Conservation (phyloP, 1,140 invertebrate species). For the Drosophila grimshawi region DNA sequence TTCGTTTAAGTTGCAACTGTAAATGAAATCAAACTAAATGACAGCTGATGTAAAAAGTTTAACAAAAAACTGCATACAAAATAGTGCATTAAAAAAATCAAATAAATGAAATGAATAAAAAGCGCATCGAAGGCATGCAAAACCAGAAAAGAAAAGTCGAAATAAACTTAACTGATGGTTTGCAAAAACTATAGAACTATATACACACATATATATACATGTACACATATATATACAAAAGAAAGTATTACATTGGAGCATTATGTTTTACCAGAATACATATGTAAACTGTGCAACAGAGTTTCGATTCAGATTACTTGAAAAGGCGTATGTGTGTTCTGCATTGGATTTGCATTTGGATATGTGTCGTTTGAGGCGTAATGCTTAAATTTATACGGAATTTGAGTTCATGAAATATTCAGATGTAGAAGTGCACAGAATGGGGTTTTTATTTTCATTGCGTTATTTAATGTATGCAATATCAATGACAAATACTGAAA, state of each 20-base stretch:
- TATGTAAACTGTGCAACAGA: constrained; percentile 49
- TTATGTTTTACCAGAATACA: constrained; percentile 1
- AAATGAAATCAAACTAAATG: constrained; percentile 67
- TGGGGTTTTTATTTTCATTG: constrained; percentile 9
- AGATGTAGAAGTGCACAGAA: constrained; percentile 20
- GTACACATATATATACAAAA: constrained; percentile 3
- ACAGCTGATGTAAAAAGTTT: constrained; percentile 73
- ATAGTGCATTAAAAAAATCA: constrained; percentile 25
- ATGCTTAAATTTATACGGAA: constrained; percentile 38
- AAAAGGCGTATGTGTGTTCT: constrained; percentile 44
- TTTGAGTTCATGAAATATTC: constrained; percentile 35
- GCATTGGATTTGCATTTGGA: constrained; percentile 62
- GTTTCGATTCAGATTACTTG: constrained; percentile 21
- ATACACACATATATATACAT: constrained; percentile 5
- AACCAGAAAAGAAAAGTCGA: constrained; percentile 26
- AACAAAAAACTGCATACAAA: constrained; percentile 44
- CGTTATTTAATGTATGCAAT: not conserved
- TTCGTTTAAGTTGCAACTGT: constrained; percentile 64
- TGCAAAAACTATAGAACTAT: constrained; percentile 17
- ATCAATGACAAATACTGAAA: constrained; percentile 3
- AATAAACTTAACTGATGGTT: constrained; percentile 21
- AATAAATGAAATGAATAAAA: constrained; percentile 41
- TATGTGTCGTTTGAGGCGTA: constrained; percentile 1
- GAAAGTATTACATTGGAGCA: constrained; percentile 1
- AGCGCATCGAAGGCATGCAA: constrained; percentile 38